Percentiles rank a stretch among this genome's conserved stretches.
Conservation (phyloP, 2,888 invertebrate species). For the Nemapogon koenigi region DNA sequence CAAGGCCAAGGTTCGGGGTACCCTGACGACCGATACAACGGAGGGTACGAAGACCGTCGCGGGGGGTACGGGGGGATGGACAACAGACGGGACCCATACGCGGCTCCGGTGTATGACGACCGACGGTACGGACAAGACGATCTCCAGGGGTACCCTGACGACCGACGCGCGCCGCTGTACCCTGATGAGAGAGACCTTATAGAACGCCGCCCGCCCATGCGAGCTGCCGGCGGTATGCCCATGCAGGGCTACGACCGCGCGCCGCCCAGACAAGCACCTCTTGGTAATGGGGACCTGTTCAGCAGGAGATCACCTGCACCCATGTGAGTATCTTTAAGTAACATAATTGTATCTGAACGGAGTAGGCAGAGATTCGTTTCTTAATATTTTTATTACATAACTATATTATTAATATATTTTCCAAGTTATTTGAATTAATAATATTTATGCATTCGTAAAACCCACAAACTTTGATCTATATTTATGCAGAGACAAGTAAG, state of each 20-base stretch:
- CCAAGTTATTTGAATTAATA: too few relatives aligned
- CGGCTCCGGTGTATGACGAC: slow-evolving; percentile 16
- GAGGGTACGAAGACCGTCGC: slow-evolving; percentile 17
- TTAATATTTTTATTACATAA: too few relatives aligned
- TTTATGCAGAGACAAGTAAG: too few relatives aligned
- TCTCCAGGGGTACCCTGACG: slow-evolving; percentile 23
- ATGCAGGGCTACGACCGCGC: slow-evolving; percentile 38
- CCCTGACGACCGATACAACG: slow-evolving; percentile 13
- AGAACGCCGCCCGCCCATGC: slow-evolving; percentile 35
- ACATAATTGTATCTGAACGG: neutral
- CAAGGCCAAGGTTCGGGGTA: too few relatives aligned
- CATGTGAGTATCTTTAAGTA: slow-evolving; percentile 31
- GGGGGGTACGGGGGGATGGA: slow-evolving; percentile 30
- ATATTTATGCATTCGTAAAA: too few relatives aligned
- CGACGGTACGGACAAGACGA: slow-evolving; percentile 17
- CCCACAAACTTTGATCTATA: too few relatives aligned
- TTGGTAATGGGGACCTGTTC: slow-evolving; percentile 56
- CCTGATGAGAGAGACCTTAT: slow-evolving; percentile 42
- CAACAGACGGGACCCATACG: slow-evolving; percentile 37
- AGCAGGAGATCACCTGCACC: slow-evolving; percentile 45
- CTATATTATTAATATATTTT: too few relatives aligned
- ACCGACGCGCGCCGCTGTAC: slow-evolving; percentile 40
- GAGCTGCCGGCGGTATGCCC: slow-evolving; percentile 27
- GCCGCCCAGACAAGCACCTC: slow-evolving; percentile 33
- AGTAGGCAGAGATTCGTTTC: too few relatives aligned